Base-by-base conservation (phyloP, 2,113 vertebrate genomes). In the Ochotona princeps region DNA sequence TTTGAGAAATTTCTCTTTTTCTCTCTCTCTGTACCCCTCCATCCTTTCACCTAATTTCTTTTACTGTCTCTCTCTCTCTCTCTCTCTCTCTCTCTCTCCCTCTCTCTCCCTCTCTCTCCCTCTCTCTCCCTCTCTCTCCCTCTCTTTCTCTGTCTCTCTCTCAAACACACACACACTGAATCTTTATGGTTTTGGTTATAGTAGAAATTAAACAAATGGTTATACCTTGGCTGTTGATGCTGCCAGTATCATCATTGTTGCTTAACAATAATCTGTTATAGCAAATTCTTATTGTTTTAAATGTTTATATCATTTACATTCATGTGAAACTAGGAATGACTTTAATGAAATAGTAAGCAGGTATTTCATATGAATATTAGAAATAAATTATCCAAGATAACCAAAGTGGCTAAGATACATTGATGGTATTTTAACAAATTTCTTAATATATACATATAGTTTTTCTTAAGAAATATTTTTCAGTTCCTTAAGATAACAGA, bases 331-430 rank as follows among this genome's bases (percentile, higher is more conserved):
- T 60, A 28, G 28, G 30, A 88, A 38, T 83, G 49, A 70, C 69
- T 49, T 93, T 79, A 20, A 81, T 89, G 8, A 72, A 66, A 51
- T 82, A 66, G 54, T 89, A 75, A 69, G 15, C 11, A 28, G 35
- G 60, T 60, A 78, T 8, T 38, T 87, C 89, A 65, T 76, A 25
- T 65, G 90, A 89, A 76, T 95, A 13, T 76, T 61, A 21, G 61
- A 14, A 21, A 47, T 7, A 49, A 47, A 1, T 72, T 82, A 69
- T 30, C 17, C 12, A 73, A 72, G 12, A 82, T 73, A 32, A 3
- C 23, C n/a, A 44, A 69, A 51, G 84, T 91, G 17, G 12, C 15
- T 82, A 35, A 86, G 21, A 80, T 60, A 65, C 26, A 30, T 72
- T n/a, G 54, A 60, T n/a, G 1, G 35, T 66, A 76, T 51, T 87